These are phyloP conservation scores for Eudorcas thomsonii DNA, from an alignment of 2,113 vertebrate genomes.

Conservation along the genomic window DNA sequence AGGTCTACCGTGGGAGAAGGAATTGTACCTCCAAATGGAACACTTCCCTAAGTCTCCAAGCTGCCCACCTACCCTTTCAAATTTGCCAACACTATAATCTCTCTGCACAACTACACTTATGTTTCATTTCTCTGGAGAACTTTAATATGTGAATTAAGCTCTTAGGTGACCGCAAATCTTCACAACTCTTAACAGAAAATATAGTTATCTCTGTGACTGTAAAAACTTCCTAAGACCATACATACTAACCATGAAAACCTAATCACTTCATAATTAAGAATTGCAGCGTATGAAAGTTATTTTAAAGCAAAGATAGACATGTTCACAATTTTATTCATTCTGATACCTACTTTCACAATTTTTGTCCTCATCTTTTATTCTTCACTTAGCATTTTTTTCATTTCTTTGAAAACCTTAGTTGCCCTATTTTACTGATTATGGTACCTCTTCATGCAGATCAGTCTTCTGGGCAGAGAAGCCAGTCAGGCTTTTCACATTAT, in stretches of 20 bases:
- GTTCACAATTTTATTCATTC: not conserved
- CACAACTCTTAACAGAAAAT: not conserved
- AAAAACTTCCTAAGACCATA: not conserved
- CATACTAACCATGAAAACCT: not conserved
- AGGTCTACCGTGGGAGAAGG: not conserved
- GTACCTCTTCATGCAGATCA: not conserved
- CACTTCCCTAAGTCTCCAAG: not conserved
- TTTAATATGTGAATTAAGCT: not conserved
- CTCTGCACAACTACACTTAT: not conserved
- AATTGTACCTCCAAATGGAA: not conserved
- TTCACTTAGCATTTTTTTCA: not conserved
- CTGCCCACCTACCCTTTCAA: not conserved
- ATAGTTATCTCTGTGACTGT: not conserved
- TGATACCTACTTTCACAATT: not conserved
- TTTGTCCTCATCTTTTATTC: not conserved
- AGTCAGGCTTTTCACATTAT: not conserved
- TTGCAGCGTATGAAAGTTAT: not conserved
- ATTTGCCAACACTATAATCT: not conserved
- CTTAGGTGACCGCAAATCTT: not conserved
- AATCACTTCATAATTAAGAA: not conserved
- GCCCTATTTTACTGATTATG: not conserved
- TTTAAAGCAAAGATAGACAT: not conserved
- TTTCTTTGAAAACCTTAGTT: not conserved
- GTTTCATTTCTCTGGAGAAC: not conserved
- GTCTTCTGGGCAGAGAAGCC: not conserved